phyloP scores from a whole-genome alignment of 1,140 invertebrate genomes.

The Kradibia gibbosae region DNA sequence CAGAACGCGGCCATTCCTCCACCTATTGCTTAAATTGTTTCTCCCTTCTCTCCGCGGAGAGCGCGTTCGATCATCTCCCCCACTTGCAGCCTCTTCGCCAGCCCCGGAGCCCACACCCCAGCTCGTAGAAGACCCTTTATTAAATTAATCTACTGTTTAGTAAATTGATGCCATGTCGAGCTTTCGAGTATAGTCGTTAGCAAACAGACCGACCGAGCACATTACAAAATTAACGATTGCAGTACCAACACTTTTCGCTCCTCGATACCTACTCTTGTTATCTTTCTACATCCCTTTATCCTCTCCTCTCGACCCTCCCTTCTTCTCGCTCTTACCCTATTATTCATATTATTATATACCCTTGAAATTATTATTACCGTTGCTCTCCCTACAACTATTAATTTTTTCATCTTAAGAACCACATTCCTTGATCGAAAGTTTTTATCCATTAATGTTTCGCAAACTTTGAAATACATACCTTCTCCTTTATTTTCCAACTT shows the following conservation, averaged over 20 bases:
- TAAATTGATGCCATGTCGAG: constrained; percentile 65
- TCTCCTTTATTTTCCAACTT: neutral
- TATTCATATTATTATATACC: neutral
- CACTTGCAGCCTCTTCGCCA: constrained; percentile 22
- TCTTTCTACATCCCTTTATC: neutral
- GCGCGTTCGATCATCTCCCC: constrained; percentile 60
- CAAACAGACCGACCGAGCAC: constrained; percentile 42
- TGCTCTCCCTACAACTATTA: too few species aligned
- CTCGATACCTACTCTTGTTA: neutral
- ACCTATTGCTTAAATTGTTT: constrained; percentile 46
- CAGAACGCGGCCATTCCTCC: constrained; percentile 56
- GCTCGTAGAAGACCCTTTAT: constrained; percentile 59
- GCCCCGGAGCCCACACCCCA: neutral
- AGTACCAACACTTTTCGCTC: constrained; percentile 9
- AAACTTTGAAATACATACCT: neutral
- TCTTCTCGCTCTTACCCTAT: neutral
- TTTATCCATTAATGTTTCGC: neutral
- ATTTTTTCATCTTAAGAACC: neutral
- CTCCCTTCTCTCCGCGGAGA: constrained; percentile 48
- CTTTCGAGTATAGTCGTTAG: constrained; percentile 38
- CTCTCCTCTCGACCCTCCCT: neutral
- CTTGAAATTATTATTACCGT: neutral
- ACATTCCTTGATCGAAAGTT: too few species aligned
- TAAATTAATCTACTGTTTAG: constrained; percentile 71
- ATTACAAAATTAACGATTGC: constrained; percentile 38